A percentile compares a stretch with the other conserved stretches of the same genome.
Conservation (phyloP, 2,113 vertebrate species). For the Chlorodrepanis virens region DNA sequence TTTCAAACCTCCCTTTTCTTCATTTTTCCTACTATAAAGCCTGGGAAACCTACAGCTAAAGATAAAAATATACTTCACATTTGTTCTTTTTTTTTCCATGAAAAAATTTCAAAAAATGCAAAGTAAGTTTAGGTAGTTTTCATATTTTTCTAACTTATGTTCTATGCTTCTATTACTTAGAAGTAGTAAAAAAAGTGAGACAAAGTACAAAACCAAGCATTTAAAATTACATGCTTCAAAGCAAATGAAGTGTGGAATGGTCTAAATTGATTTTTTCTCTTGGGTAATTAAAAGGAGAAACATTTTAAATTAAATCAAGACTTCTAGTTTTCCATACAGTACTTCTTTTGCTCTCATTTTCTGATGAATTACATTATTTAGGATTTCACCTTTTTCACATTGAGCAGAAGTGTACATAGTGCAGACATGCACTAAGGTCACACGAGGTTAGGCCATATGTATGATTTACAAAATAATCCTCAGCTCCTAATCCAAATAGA, state of each 20-base stretch:
- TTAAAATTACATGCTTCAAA: not conserved
- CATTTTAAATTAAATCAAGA: not conserved
- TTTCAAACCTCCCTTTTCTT: not conserved
- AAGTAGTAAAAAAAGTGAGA: not conserved
- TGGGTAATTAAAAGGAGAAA: not conserved
- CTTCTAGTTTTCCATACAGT: not conserved
- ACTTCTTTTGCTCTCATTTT: not conserved
- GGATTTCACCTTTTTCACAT: not conserved
- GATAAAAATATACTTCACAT: not conserved
- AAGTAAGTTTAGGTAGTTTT: not conserved
- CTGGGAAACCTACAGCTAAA: not conserved
- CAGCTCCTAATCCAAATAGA: not conserved
- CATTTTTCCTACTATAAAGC: not conserved
- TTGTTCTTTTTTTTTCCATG: not conserved
- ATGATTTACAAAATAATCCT: not conserved
- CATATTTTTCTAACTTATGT: not conserved
- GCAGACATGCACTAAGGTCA: not conserved
- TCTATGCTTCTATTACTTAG: not conserved
- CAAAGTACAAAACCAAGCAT: not conserved
- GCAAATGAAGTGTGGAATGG: not conserved
- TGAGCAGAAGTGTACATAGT: rapidly evolving
- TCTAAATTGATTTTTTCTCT: slow-evolving; percentile 23
- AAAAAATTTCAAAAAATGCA: not conserved
- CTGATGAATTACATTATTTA: not conserved
- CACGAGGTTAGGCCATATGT: not conserved